Conservation (phyloP, 2,113 vertebrate species). For the Apodemus sylvaticus region DNA sequence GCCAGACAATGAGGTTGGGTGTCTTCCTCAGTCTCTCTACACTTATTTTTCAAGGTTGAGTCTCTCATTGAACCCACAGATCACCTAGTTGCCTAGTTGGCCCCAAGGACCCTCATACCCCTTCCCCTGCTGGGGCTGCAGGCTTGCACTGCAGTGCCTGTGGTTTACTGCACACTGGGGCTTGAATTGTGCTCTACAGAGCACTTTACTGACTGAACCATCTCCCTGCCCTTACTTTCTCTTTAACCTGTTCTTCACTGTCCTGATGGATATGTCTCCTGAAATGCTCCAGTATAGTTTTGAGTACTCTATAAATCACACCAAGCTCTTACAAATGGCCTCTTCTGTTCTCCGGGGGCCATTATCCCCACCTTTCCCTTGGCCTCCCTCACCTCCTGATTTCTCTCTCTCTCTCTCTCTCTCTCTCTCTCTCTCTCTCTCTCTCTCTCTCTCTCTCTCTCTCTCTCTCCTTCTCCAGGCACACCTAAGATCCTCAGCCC, state of each 20-base stretch:
- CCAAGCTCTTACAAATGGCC: neutral
- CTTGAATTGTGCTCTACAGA: no score
- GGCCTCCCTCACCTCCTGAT: neutral
- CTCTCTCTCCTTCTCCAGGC: neutral
- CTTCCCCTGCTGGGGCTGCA: neutral
- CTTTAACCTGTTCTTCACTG: neutral
- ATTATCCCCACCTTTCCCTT: fast-evolving
- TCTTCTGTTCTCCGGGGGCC: neutral
- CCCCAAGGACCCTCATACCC: neutral
- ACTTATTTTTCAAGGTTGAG: neutral
- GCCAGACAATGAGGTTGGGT: no score
- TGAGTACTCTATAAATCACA: neutral
- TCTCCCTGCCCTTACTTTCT: neutral
- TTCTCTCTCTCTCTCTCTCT: neutral
- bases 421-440: no score
- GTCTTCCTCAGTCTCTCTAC: neutral
- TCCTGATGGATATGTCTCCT: fast-evolving
- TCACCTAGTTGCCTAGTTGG: neutral
- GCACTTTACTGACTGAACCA: neutral
- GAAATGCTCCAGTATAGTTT: neutral
- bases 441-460: neutral
- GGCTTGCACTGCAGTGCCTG: no score
- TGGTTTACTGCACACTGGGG: neutral
- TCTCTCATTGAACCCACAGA: neutral
- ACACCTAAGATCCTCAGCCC: fast-evolving